Base-by-base conservation (phyloP, 1,140 invertebrate genomes). In the Dryas iulia region DNA sequence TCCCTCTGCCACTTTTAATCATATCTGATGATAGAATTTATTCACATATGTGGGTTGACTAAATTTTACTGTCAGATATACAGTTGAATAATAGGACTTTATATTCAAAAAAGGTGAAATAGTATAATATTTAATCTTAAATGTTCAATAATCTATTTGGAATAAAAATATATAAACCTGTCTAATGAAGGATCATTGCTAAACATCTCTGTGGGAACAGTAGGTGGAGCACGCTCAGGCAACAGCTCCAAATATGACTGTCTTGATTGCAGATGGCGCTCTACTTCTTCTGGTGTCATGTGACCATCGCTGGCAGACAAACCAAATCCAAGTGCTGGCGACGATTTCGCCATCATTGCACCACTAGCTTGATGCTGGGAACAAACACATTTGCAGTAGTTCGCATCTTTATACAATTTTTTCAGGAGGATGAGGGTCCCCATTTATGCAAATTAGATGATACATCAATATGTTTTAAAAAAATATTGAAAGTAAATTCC, bases 171-270 rank as follows among this genome's bases (percentile, higher is more conserved):
- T 25, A 8, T 28, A 57, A 85, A 96, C 95, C 95, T 97, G 81
- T 97, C 96, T 68, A 96, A 90, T 8, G 96, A 96, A 56, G 95
- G 96, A 79, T 98, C 97, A 91, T 98, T 98, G 81, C 97, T 98
- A 78, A 98, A 98, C 95, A 98, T 97, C 89, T 98, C 97, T 53
- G 95, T 97, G 7, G 97, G 97, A 10, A 98, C 96, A 31, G 96
- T 97, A 0, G 96, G 95, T 1, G 97, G 96, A 58, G 97, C 95
- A 78, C 96, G 95, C 85, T 98, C 97, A 14, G 96, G 96, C 64
- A 96, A 93, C 53, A 98, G 93, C 83, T 97, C 96, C 83, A 97
- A 91, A 76, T 95, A 96, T 63, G 94, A 95, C 78, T 97, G 96
- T 66, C 96, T 93, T 35, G 97, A 96, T 87, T 98, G 97, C 68